phyloP scores from a whole-genome alignment of 2,888 invertebrate genomes.

The Plemyria rubiginata region DNA sequence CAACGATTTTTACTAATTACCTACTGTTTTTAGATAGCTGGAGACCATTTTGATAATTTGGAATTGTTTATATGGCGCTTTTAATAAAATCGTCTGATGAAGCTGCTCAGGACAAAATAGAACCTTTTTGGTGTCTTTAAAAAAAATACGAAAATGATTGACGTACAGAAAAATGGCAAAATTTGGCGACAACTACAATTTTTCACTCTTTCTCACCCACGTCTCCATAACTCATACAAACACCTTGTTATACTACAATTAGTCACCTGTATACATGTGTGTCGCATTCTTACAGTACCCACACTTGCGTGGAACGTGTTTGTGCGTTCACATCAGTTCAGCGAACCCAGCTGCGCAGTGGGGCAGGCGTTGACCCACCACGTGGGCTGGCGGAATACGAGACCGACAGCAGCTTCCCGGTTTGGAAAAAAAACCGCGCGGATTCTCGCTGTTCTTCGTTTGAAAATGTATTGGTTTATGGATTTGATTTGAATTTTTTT shows the following conservation, averaged over 20 bases:
- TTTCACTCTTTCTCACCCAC: constrained; percentile 23
- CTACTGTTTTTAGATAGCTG: too few relatives aligned
- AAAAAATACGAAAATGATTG: too few relatives aligned
- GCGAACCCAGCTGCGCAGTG: constrained; percentile 75
- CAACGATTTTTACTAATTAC: too few relatives aligned
- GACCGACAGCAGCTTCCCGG: constrained; percentile 37
- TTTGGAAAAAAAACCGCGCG: constrained; percentile 35
- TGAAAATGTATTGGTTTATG: constrained; percentile 8
- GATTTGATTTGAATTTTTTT: background rate
- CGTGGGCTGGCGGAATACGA: constrained; percentile 63
- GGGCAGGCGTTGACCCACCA: constrained; percentile 82
- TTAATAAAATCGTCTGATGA: too few relatives aligned
- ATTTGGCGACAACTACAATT: background rate
- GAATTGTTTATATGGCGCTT: too few relatives aligned
- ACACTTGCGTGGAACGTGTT: constrained; percentile 36
- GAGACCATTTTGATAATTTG: too few relatives aligned
- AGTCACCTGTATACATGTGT: constrained; percentile 37
- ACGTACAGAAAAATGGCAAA: background rate
- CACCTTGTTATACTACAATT: constrained; percentile 38
- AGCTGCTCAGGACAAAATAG: too few relatives aligned
- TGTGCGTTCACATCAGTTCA: constrained; percentile 54
- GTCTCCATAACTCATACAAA: constrained; percentile 34
- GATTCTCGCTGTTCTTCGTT: constrained; percentile 16
- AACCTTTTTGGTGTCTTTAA: too few relatives aligned
- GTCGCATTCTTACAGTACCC: constrained; percentile 35